Base-by-base conservation (phyloP, 2,113 vertebrate species). In the Barnardius zonarius region DNA sequence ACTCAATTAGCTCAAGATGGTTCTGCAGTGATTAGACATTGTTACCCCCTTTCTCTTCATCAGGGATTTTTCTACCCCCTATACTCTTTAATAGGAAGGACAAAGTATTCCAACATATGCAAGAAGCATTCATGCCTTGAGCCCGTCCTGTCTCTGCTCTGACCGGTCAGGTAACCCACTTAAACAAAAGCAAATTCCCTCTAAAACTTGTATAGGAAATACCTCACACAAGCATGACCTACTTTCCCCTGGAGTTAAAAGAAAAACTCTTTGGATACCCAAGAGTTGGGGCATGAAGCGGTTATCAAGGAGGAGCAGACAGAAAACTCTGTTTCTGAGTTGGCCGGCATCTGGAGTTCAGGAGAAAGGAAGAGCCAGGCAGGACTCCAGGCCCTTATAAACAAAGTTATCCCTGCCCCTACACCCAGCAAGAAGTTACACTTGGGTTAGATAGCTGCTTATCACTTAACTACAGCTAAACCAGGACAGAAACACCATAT, bases 1-100 rank as follows among this genome's bases (percentile, higher is more conserved):
- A 98, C 97, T 98, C 95, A 96, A 98, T 98, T 98, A 98, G 97
- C 97, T 98, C 96, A 94, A 97, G 97, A 97, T 97, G 97, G 97
- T 84, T 95, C 94, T 57, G 95, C 61, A 95, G 90, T 96, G 97
- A 98, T 97, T 97, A 97, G 92, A 94, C 95, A 92, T 19, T 70
- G 84, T 90, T 87, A 69, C 95, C 86, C 85, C 94, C 96, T 95
- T 97, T 84, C 95, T 89, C 92, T 97, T 96, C 95, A 95, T 80
- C 92, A 95, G 81, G 92, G 74, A 66, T 78, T 96, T 95, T 97
- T 95, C 76, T 95, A 86, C 88, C 79, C 68, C 18, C 66, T 94
- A 79, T 75, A n/a, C 13, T 78, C 83, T 52, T 80, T 57, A 69
- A 93, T 23, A n/a, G 18, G 82, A 49, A 91, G 84, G 78, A 54